Evolutionary conservation across 2,888 invertebrate species (phyloP), one percentile per base, ranked within the genome.

Genomic region (Caenorhabditis virilis): DNA sequence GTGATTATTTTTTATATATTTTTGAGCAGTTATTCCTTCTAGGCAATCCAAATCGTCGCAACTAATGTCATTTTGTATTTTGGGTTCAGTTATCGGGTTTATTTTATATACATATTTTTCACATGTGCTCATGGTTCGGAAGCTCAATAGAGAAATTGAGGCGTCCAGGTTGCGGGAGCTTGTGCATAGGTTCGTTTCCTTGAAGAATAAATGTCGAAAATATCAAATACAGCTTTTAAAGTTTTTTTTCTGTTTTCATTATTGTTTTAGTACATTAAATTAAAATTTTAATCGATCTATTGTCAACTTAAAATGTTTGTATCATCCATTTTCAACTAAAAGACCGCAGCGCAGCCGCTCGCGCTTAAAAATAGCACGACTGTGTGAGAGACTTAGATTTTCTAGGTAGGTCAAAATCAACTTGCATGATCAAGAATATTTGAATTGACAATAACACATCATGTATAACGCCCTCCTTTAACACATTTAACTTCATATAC

Each of bases 31-130:
- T n/a, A n/a, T n/a, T n/a, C n/a, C n/a, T 62, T 69, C 23, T 58
- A 74, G 74, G 16, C 54, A 62, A 27, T 55, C 72, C 38, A 58
- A 54, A 33, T 72, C 76, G 1, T 74, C 76, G 15, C 65, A 71
- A 55, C 27, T 72, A 26, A 73, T 74, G 71, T 74, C 73, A 5
- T 76, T 76, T 33, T 60, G 72, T 26, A 76, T 76, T 35, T 55
- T 76, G 30, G 76, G 76, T 13, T 66, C 73, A 0, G 76, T 76
- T 16, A 74, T 76, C 50, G 76, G 72, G 36, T 76, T 76, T 60
- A 69, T 76, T 13, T 54, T 76, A 11, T 76, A 76, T 61, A 74
- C 74, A 49, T 76, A 76, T 51, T 58, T 76, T 30, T 63, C 70
- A 9, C 76, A 76, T 49, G 74, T 76, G 42, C 42, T 72, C 9